Evolutionary conservation across 2,797 vertebrate genomes (phyloP), one percentile per base, ranked within the genome.

Genomic region (Gymnoscopelus braueri): DNA sequence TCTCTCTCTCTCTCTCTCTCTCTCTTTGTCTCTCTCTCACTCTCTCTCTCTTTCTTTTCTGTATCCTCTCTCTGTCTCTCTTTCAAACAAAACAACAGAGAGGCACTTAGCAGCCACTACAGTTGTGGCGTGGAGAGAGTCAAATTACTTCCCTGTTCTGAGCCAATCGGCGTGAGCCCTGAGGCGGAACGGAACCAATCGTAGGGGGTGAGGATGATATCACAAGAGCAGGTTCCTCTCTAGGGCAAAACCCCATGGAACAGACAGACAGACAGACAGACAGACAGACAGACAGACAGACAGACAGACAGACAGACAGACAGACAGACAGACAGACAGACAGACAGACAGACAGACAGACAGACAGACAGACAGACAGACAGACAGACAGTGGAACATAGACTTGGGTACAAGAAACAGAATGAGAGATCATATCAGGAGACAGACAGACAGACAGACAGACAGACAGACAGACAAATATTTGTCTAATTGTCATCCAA

Each of bases 121-220:
- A 13, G 24, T 44, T 14, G n/a, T 58, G 29, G 55, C 9, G 15
- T 12, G 26, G 56, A 49, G 67, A 44, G 39, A 23, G 23, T 49
- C 6, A 50, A 59, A 24, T 63, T 54, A 58, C 65, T 44, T 24
- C 48, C 49, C 49, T 67, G 53, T 8, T 49, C 29, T 69, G 54
- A 74, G 65, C 79, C 81, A 80, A 83, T 79, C 77, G 47, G 57
- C 6, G 66, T 10, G 39, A 44, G 64, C 54, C 56, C 26, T 35
- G 5, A 32, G 4, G 11, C 29, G 49, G 48, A 71, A 52, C 0
- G 5, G 9, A 8, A 69, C 78, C 84, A 82, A 81, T 79, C 64
- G 0, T 7, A 77, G 63, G 72, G 26, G 3, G 14, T 12, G 19
- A 32, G n/a, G 47, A 11, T 7, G n/a, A 24, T 13, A 51, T 19